These are phyloP conservation scores for Paraescarpia echinospica DNA, from an alignment of 1,140 invertebrate species.

Conservation along the genomic window DNA sequence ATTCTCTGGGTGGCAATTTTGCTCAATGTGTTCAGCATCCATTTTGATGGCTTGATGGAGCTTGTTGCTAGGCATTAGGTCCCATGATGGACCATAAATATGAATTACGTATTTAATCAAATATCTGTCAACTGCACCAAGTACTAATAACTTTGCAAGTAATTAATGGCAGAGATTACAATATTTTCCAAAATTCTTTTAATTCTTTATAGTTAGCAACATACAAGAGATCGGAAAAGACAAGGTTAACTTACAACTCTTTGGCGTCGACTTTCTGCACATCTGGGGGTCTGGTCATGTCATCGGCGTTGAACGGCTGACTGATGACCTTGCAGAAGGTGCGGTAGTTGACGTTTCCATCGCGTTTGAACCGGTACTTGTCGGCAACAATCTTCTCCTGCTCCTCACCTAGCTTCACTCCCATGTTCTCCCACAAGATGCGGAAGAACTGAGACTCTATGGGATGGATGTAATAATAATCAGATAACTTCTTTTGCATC, in stretches of 20 bases:
- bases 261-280: slow-evolving; percentile 41
- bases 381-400: slow-evolving; percentile 44
- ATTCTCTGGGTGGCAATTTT: too few relatives aligned
- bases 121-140: too few relatives aligned
- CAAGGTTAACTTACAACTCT: slow-evolving; percentile 50
- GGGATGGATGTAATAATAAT: slow-evolving; percentile 13
- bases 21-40: too few relatives aligned
- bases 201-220: background rate
- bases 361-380: slow-evolving; percentile 49
- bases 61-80: too few relatives aligned
- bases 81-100: too few relatives aligned
- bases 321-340: slow-evolving; percentile 54
- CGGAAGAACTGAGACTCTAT: slow-evolving; percentile 55
- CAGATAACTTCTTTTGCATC: too few relatives aligned
- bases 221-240: background rate
- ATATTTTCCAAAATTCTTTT: background rate
- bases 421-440: slow-evolving; percentile 52
- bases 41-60: too few relatives aligned
- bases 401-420: slow-evolving; percentile 44
- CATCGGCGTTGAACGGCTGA: slow-evolving; percentile 45
- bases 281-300: slow-evolving; percentile 42
- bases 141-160: too few relatives aligned
- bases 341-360: slow-evolving; percentile 54
- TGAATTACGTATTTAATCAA: too few relatives aligned
- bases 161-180: too few relatives aligned